Evolutionary conservation across 2,888 invertebrate genomes (phyloP).

Genomic region (Panopea generosa): DNA sequence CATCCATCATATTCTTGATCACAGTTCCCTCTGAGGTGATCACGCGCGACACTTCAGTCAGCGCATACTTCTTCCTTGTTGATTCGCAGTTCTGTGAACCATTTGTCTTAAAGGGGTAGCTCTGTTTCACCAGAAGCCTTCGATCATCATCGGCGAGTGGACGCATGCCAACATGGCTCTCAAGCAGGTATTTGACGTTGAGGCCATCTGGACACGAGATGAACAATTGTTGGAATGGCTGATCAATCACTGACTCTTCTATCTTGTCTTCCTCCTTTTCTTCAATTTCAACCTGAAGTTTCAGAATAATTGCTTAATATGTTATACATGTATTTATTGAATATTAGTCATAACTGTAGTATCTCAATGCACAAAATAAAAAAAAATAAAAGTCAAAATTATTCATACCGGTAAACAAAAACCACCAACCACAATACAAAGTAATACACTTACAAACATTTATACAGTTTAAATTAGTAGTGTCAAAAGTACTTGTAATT

Average conservation of each 20-base stretch:
- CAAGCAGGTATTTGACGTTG: conserved; percentile 79
- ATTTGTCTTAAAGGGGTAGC: conserved; percentile 81
- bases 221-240: conserved; percentile 82
- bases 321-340: too few relatives aligned
- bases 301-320: too few relatives aligned
- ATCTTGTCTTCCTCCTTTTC: conserved; percentile 64
- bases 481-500: too few relatives aligned
- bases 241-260: conserved; percentile 67
- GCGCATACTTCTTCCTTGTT: conserved; percentile 72
- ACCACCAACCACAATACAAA: too few relatives aligned
- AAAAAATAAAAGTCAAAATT: too few relatives aligned
- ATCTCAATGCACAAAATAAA: too few relatives aligned
- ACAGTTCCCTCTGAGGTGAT: conserved; percentile 84
- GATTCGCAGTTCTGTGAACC: conserved; percentile 80
- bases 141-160: conserved; percentile 75
- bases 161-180: conserved; percentile 79
- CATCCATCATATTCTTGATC: conserved; percentile 83
- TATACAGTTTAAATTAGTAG: too few relatives aligned
- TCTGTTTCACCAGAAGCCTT: conserved; percentile 80
- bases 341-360: too few relatives aligned
- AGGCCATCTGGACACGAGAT: conserved; percentile 84
- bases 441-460: too few relatives aligned
- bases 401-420: too few relatives aligned
- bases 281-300: conserved; percentile 44
- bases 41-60: conserved; percentile 79